Evolutionary conservation across 1,140 invertebrate species (phyloP).

Genomic region (Cepaea nemoralis): DNA sequence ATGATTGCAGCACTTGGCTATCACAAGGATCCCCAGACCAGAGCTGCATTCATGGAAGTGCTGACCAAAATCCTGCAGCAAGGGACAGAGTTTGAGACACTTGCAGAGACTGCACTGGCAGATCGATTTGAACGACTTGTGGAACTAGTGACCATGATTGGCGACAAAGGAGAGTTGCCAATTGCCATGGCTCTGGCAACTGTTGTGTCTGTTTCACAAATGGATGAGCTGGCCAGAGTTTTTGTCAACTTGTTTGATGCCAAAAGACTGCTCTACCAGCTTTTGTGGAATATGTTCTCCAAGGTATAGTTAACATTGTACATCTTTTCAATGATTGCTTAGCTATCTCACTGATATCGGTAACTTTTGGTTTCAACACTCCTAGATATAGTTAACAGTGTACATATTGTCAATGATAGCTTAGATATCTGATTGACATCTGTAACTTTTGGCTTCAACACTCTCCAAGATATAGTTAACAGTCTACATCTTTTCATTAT

Average conservation of each 20-base stretch:
- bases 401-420: no score
- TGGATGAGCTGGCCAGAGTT: slow-evolving; percentile 96
- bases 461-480: no score
- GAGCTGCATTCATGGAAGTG: slow-evolving; percentile 97
- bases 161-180: slow-evolving; percentile 93
- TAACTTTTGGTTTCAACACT: no score
- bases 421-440: no score
- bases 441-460: no score
- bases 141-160: slow-evolving; percentile 94
- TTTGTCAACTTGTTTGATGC: slow-evolving; percentile 98
- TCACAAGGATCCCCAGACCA: slow-evolving; percentile 94
- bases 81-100: slow-evolving; percentile 97
- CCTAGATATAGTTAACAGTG: no score
- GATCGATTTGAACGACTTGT: slow-evolving; percentile 95
- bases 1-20: slow-evolving; percentile 81
- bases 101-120: slow-evolving; percentile 95
- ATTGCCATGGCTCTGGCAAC: slow-evolving; percentile 98
- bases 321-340: no score
- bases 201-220: slow-evolving; percentile 92
- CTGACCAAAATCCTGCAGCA: slow-evolving; percentile 97
- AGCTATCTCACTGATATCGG: no score
- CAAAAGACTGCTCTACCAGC: slow-evolving; percentile 92
- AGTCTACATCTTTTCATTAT: no score
- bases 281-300: slow-evolving; percentile 98
- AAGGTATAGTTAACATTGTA: slow-evolving; percentile 70